Evolutionary conservation across 2,888 invertebrate species (phyloP).

Genomic region (Calameuta pallipes): DNA sequence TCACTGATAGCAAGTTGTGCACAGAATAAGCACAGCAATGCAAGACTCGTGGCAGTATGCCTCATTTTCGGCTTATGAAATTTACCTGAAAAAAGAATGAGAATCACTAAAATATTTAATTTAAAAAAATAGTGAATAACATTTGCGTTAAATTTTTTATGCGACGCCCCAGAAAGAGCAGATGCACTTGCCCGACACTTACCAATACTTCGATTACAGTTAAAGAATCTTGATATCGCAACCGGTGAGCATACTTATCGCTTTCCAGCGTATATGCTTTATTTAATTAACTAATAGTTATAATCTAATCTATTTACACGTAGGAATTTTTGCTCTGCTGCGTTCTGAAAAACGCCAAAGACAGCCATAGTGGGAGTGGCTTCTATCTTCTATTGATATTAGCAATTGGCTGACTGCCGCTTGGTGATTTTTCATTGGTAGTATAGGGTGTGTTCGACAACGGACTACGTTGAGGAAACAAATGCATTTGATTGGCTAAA

Average conservation of each 20-base stretch:
- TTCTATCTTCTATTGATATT: background rate
- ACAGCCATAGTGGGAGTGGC: background rate
- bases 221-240: background rate
- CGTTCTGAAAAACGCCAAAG: conserved; percentile 36
- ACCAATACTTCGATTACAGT: conserved; percentile 3
- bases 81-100: conserved; percentile 33
- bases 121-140: background rate
- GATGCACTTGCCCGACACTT: conserved; percentile 6
- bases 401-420: background rate
- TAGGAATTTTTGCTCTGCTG: conserved; percentile 29
- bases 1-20: conserved; percentile 11
- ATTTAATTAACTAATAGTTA: conserved; percentile 51
- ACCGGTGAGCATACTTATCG: conserved; percentile 1
- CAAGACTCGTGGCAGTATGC: background rate
- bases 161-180: background rate
- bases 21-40: conserved; percentile 35
- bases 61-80: conserved; percentile 49
- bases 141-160: background rate
- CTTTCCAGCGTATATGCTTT: conserved; percentile 8
- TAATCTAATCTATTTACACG: conserved; percentile 53
- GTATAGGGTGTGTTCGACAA: background rate
- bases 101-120: background rate
- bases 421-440: background rate
- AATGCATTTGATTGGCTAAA: background rate
- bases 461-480: background rate